phyloP scores from a whole-genome alignment of 2,797 vertebrate species.

The Squalus acanthias region DNA sequence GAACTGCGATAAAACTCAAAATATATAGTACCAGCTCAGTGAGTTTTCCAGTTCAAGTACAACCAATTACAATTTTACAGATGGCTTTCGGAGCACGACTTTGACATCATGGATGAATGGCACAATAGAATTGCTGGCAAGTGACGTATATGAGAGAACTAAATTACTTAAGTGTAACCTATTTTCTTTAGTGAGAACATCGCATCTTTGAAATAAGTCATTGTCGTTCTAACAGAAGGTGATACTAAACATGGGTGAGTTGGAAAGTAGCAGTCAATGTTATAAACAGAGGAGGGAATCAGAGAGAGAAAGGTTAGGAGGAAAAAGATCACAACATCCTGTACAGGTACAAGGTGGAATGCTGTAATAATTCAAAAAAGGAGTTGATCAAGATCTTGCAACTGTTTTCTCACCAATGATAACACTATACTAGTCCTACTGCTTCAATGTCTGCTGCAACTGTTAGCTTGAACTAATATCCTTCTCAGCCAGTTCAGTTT shows the following conservation, averaged over 20 bases:
- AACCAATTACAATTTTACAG: not conserved
- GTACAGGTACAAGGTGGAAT: not conserved
- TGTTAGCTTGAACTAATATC: not conserved
- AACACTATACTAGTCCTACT: not conserved
- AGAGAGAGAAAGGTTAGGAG: not conserved
- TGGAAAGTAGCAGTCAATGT: not conserved
- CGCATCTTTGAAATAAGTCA: not conserved
- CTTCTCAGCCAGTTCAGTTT: not conserved
- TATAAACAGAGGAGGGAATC: not conserved
- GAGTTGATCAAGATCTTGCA: not conserved
- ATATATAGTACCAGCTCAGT: not conserved
- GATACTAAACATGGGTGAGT: not conserved
- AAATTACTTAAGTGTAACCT: not conserved
- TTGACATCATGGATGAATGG: not conserved
- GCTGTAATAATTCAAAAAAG: not conserved
- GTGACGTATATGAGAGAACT: too few relatives aligned
- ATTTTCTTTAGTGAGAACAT: not conserved
- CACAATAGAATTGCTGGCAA: not conserved
- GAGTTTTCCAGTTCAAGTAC: not conserved
- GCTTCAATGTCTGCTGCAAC: not conserved
- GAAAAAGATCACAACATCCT: not conserved
- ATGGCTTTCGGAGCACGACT: not conserved
- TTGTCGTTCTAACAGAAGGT: not conserved
- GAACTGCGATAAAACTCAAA: not conserved
- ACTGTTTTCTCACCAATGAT: not conserved